phyloP scores from a whole-genome alignment of 2,113 vertebrate species.

The Dipodomys merriami region DNA sequence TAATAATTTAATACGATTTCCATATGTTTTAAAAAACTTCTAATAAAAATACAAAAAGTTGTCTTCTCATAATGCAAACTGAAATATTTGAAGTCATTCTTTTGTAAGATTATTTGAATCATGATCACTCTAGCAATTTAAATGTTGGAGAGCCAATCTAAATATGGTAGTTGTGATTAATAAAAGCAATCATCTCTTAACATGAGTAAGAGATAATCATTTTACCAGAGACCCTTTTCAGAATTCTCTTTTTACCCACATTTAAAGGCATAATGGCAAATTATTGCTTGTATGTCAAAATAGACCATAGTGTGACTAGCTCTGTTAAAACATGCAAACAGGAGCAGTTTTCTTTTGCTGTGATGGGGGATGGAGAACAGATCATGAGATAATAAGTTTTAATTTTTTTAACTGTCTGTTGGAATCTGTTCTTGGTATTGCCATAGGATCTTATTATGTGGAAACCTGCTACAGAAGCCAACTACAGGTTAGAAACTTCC shows the following conservation, averaged over 20 bases:
- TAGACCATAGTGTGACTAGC: not conserved
- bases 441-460: not conserved
- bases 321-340: not conserved
- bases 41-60: not conserved
- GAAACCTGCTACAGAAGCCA: not conserved
- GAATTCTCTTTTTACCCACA: not conserved
- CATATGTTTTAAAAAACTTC: not conserved
- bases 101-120: not conserved
- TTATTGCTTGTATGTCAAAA: not conserved
- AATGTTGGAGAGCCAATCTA: not conserved
- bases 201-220: not conserved
- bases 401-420: not conserved
- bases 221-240: not conserved
- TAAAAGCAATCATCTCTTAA: not conserved
- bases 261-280: not conserved
- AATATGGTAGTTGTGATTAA: not conserved
- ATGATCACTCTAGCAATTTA: not conserved
- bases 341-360: not conserved
- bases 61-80: not conserved
- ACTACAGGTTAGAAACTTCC: not conserved
- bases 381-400: not conserved
- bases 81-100: not conserved
- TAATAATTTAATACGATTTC: slow-evolving; percentile 14
- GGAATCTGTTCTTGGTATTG: slow-evolving; percentile 35
- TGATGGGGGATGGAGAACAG: not conserved